phyloP scores from a whole-genome alignment of 2,113 vertebrate genomes.

The Dromas ardeola region DNA sequence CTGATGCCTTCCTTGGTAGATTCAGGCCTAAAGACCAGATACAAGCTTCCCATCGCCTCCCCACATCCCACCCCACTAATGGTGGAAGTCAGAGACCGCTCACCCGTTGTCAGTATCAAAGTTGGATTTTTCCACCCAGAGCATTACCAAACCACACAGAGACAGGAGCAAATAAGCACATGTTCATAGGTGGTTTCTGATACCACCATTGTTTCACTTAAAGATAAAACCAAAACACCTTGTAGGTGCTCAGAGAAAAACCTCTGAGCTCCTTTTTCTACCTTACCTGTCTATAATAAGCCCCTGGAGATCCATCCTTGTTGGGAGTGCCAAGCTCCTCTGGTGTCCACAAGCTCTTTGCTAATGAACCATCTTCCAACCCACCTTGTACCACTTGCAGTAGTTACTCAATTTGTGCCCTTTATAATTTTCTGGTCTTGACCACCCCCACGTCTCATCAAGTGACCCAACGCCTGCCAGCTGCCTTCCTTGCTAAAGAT shows the following conservation, averaged over 20 bases:
- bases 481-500: background rate
- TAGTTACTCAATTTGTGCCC: background rate
- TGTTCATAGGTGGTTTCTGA: accelerated
- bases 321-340: background rate
- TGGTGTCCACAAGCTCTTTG: accelerated
- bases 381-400: background rate
- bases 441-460: background rate
- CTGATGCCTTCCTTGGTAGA: background rate
- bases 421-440: background rate
- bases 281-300: background rate
- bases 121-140: background rate
- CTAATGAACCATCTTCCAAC: accelerated
- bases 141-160: background rate
- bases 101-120: background rate
- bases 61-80: no score
- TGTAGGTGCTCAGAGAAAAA: background rate
- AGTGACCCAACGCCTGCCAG: background rate
- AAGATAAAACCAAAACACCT: background rate
- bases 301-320: background rate
- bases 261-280: background rate
- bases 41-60: background rate
- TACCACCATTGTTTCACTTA: background rate
- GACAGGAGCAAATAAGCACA: background rate
- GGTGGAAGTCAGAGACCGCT: background rate
- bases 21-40: background rate